Evolutionary conservation across 2,797 vertebrate species (phyloP).

Genomic region (Leptodactylus fallax): DNA sequence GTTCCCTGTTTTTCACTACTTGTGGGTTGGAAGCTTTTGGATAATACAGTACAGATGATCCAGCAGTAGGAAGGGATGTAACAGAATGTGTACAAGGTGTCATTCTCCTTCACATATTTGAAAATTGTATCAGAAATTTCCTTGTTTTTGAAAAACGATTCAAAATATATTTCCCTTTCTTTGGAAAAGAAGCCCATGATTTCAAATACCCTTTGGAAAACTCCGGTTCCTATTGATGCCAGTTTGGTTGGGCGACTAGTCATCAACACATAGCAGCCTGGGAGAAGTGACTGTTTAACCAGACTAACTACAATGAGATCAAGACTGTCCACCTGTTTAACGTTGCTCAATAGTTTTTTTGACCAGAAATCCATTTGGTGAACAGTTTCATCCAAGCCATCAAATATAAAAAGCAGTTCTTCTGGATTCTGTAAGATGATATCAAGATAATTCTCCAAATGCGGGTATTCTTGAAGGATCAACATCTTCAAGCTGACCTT

Average conservation of each 20-base stretch:
- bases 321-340: constrained; percentile 56
- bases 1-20: background rate
- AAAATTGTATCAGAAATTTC: constrained; percentile 64
- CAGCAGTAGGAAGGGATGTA: constrained; percentile 78
- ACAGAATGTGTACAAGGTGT: constrained; percentile 74
- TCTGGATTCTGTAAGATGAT: constrained; percentile 68
- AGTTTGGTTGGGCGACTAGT: constrained; percentile 66
- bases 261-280: constrained; percentile 73
- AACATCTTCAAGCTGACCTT: constrained; percentile 71
- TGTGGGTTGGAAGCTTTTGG: constrained; percentile 26
- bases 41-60: constrained; percentile 75
- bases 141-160: constrained; percentile 69
- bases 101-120: constrained; percentile 72
- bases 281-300: constrained; percentile 73
- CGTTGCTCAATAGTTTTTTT: constrained; percentile 65
- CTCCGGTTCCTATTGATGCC: background rate
- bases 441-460: constrained; percentile 55
- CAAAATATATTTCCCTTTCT: constrained; percentile 73
- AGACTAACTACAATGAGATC: constrained; percentile 73
- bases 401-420: constrained; percentile 76
- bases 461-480: constrained; percentile 63
- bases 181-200: constrained; percentile 75
- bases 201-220: constrained; percentile 62
- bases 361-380: constrained; percentile 65
- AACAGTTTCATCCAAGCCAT: constrained; percentile 73